Evolutionary conservation across 30 jellyfish, hydroid and myxozoan species (phyloP), one percentile per base, ranked within the genome.

Genomic region (Turritopsis rubra): DNA sequence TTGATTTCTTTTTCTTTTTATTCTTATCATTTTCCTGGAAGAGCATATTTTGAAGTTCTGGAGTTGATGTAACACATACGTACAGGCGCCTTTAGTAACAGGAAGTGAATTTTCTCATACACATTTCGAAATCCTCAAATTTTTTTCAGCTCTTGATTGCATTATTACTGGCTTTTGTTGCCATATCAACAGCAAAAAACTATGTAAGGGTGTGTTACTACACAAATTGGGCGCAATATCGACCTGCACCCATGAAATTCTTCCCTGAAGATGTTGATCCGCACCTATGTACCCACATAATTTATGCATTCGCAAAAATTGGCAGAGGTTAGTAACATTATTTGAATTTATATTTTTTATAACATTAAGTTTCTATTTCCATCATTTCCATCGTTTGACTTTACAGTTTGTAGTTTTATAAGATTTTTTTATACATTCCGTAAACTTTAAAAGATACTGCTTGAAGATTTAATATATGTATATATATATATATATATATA

Each of bases 171-270:
- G 65, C 82, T 4, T 26, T 74, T 26, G 53, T 26, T 30, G 82
- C 82, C 71, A 52, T 74, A 23, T 8, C 82, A 30, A 30, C 82
- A 19, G 82, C 82, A 27, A 74, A 74, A 0, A 74, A 74, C 53
- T 80, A 82, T 31, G 88, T 82, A n/a, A 29, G 81, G 30, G 88
- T 84, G 29, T 84, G 90, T 75, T 84, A 84, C 31, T 84, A 84
- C 88, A 73, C 90, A 0, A 84, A 84, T 29, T 84, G 90, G 90
- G 90, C 90, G 18, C 90, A 84, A 52, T 84, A 84, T 88, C 65
- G 90, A 31, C 88, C 90, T 0, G 79, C 88, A 29, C 88, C 88
- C 7, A 75, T 75, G 88, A 84, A 84, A 53, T 84, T 72, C 54
- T 72, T 75, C 0, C 90, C 90, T 72, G 90, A 73, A 75, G 81